phyloP scores from a whole-genome alignment of 2,797 vertebrate species.

The Moxostoma hubbsi region DNA sequence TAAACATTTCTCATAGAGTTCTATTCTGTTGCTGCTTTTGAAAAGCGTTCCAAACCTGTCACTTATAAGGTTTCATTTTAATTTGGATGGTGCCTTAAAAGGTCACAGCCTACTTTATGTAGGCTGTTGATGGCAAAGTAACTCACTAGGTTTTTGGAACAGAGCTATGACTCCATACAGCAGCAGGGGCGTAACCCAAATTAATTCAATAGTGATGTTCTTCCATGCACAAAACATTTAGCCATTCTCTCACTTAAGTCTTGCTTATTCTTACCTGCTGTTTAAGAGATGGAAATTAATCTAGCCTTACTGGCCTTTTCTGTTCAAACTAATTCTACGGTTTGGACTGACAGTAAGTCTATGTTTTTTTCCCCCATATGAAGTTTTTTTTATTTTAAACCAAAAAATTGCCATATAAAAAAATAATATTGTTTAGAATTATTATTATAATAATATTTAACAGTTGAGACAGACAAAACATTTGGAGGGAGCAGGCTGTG shows the following conservation, averaged over 20 bases:
- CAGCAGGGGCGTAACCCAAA: constrained; percentile 55
- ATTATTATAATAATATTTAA: constrained; percentile 55
- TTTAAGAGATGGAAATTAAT: constrained; percentile 74
- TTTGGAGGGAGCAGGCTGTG: no score
- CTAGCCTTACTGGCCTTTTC: constrained; percentile 73
- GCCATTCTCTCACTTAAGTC: constrained; percentile 56
- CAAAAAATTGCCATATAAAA: not conserved
- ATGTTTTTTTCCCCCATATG: no score
- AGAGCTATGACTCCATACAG: constrained; percentile 3
- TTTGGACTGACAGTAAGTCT: no score
- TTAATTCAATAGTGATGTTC: constrained; percentile 66
- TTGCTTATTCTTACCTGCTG: constrained; percentile 59
- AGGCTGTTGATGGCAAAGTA: no score
- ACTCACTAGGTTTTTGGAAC: no score
- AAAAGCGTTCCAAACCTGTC: no score
- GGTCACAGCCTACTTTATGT: no score
- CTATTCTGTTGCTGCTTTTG: no score
- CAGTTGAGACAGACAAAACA: not conserved
- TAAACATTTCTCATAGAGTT: no score
- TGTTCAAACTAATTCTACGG: constrained; percentile 62
- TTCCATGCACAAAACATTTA: constrained; percentile 73
- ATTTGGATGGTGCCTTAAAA: no score
- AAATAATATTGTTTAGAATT: constrained; percentile 59
- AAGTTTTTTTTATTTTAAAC: no score
- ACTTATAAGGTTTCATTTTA: no score